Percentiles rank a stretch among this genome's conserved stretches.
phyloP scores from a whole-genome alignment of 2,797 vertebrate genomes.

The Pangasius mekongensis region DNA sequence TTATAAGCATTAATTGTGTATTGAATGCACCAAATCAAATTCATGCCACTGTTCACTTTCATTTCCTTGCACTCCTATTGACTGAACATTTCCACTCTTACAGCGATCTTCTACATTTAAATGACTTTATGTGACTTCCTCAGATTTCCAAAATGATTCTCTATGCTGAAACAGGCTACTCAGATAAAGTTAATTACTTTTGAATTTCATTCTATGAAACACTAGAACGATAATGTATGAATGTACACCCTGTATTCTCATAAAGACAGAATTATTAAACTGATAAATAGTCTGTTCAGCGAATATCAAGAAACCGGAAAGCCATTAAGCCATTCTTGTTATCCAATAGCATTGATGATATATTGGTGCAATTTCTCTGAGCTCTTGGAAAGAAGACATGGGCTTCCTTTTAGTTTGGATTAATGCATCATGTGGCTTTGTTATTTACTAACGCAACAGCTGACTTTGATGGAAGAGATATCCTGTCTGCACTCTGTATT shows the following conservation, averaged over 20 bases:
- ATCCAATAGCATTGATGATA: slow-evolving; percentile 16
- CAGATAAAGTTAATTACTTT: slow-evolving; percentile 18
- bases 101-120: background rate
- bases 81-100: background rate
- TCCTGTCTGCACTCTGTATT: background rate
- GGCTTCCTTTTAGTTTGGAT: slow-evolving; percentile 18
- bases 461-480: background rate
- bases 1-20: slow-evolving; percentile 5
- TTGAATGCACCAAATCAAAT: background rate
- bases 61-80: background rate
- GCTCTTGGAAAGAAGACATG: background rate
- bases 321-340: background rate
- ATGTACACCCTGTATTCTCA: background rate
- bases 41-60: background rate
- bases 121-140: slow-evolving; percentile 6
- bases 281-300: background rate
- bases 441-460: background rate
- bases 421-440: slow-evolving; percentile 3
- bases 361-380: background rate
- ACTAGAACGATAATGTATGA: slow-evolving; percentile 9
- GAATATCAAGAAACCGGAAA: slow-evolving; percentile 4
- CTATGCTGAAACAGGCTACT: background rate
- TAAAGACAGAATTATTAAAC: slow-evolving; percentile 1
- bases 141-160: background rate
- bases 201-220: background rate